Evolutionary conservation across 2,113 vertebrate genomes (phyloP), one percentile per base, ranked within the genome.

Genomic region (Picathartes gymnocephalus): DNA sequence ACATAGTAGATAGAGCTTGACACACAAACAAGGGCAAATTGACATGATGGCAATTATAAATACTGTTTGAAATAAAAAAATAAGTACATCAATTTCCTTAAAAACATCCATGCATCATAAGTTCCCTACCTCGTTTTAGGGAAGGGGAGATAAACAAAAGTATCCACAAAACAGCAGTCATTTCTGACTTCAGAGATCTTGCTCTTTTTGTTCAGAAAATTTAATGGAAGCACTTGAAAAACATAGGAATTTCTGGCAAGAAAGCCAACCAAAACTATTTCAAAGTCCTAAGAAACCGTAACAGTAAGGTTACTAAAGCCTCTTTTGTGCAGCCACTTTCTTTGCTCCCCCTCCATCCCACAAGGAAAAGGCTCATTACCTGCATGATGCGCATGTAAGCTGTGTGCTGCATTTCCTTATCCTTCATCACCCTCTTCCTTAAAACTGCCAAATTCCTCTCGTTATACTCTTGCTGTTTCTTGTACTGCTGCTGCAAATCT

Each of bases 361-460:
- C 31, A 65, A 45, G 31, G 35, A 84, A 79, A 81, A 90, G 51
- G 56, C 4, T 83, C 45, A 7, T 90, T 96, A 99, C 99, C 99
- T 99, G 98, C 97, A 99, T 97, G 66, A 99, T 97, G 68, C 97
- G 98, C 81, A 95, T 81, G 4, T 99, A 98, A 71, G 98, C 97
- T 2, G 93, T 84, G 47, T 97, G 97, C 8, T 99, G 98, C 73
- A 98, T 97, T 80, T 99, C 98, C 1, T 97, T 74, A 72, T 99
- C 98, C 70, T 98, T 99, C 48, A 82, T 66, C 66, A 98, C 94
- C 92, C 98, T 99, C 80, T 92, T 98, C 96, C 98, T 98, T 57
- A 99, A 94, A 5, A 98, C 96, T 73, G 95, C 94, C 35, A 99
- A 93, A 31, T 98, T 98, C 91, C 93, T 98, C 96, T 99, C 98